Evolutionary conservation across 2,113 vertebrate genomes (phyloP), one percentile per base, ranked within the genome.

Genomic region (Epinephelus moara): DNA sequence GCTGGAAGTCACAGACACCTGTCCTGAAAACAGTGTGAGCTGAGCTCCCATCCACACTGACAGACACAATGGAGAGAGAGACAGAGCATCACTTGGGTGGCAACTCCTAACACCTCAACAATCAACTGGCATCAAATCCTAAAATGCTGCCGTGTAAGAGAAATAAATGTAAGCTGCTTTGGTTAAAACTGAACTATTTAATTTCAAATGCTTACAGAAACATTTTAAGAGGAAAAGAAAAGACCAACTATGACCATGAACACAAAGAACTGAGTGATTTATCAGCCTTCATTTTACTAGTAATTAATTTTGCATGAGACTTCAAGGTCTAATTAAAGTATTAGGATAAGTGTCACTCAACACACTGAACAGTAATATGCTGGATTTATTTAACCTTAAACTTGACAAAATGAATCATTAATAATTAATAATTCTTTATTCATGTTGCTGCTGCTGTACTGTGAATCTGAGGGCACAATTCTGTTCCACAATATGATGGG

Each of bases 1-100:
- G 86, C 86, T 86, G 57, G 18, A 47, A 64, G 75, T 80, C 70
- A 85, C 82, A 92, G 88, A 86, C 93, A 94, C 94, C 92, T 93
- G 92, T 83, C 88, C 79, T 82, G 30, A 77, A 85, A 70, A 78
- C 87, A 81, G 30, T 50, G 76, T 63, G n/a, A 87, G 81, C 72
- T 76, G n/a, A 87, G 81, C 72, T 76, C 73, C 80, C 63, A 23
- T 88, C 78, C 68, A 76, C 79, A 45, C 59, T 63, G 80, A 93
- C 83, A 85, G 85, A 93, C 49, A 6, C 81, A 55, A 50, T 30
- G 11, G 21, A 61, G 25, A 68, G 47, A 60, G 21, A 55, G 50
- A 55, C 55, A 72, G 50, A 83, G 82, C 66, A 76, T 82, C 71
- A 77, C 89, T 50, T 82, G 84, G 85, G 81, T 87, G 85, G 82